A percentile compares a stretch with the other conserved stretches of the same genome.
Evolutionary conservation across 2,113 vertebrate species (phyloP).

Genomic region (Amphiprion ocellaris): DNA sequence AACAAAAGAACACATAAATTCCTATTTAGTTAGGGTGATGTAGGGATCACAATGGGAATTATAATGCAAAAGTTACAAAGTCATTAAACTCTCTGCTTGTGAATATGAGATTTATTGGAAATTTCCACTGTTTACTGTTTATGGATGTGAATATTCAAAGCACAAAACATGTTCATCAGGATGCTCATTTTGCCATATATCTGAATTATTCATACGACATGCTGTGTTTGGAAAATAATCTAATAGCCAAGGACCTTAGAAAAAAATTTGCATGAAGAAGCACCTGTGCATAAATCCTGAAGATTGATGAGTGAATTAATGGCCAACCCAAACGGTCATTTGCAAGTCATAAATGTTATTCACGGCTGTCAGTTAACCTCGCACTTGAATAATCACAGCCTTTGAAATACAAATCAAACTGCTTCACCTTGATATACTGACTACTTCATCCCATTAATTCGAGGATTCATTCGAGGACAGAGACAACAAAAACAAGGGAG

Average conservation of each 20-base stretch:
- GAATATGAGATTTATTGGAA: constrained; percentile 26
- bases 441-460: constrained; percentile 67
- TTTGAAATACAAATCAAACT: constrained; percentile 82
- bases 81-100: constrained; percentile 30
- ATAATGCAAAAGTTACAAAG: constrained; percentile 19
- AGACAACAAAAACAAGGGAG: constrained; percentile 46
- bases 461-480: constrained; percentile 48
- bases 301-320: constrained; percentile 81
- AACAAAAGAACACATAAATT: neutral
- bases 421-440: constrained; percentile 67
- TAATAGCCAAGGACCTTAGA: constrained; percentile 66
- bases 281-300: constrained; percentile 82
- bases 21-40: neutral
- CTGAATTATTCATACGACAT: constrained; percentile 78
- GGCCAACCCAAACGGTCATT: constrained; percentile 76
- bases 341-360: constrained; percentile 82
- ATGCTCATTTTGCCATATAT: constrained; percentile 59
- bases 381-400: constrained; percentile 73
- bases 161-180: constrained; percentile 62
- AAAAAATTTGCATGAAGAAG: constrained; percentile 79
- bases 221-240: constrained; percentile 70
- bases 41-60: neutral
- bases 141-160: constrained; percentile 58
- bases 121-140: constrained; percentile 47
- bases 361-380: constrained; percentile 77